These are phyloP conservation scores for Trichopria drosophilae DNA, from an alignment of 2,888 invertebrate species.

Conservation along the genomic window DNA sequence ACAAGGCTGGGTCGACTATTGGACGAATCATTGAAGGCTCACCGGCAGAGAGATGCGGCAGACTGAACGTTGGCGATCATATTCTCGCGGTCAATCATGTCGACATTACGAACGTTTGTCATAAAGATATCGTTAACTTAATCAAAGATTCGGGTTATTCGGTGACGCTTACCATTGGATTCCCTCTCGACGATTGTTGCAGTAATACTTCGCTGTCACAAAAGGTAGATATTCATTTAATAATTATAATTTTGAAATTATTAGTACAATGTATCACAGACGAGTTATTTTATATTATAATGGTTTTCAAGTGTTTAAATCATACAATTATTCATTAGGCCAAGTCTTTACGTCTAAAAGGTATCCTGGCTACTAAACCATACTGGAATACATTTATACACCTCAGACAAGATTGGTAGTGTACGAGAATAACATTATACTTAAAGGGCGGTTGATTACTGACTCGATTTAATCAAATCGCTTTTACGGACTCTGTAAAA, in stretches of 20 bases:
- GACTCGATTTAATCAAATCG: too few relatives aligned
- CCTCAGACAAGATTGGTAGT: too few relatives aligned
- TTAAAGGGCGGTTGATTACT: too few relatives aligned
- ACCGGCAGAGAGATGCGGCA: constrained; percentile 91
- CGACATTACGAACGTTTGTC: constrained; percentile 87
- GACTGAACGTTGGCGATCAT: constrained; percentile 89
- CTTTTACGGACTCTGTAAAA: too few relatives aligned
- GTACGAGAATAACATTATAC: too few relatives aligned
- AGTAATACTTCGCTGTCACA: constrained; percentile 64
- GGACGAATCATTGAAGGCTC: constrained; percentile 94
- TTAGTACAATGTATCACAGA: too few relatives aligned
- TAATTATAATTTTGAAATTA: background rate
- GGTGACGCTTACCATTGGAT: constrained; percentile 81
- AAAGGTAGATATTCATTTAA: constrained; percentile 55
- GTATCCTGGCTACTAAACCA: too few relatives aligned
- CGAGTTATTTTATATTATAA: background rate
- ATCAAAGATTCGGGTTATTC: constrained; percentile 95
- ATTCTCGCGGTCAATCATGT: constrained; percentile 94
- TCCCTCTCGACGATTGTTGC: constrained; percentile 66
- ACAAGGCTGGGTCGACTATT: constrained; percentile 85
- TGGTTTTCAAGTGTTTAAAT: too few relatives aligned
- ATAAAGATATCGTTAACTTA: constrained; percentile 95
- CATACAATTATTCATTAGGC: too few relatives aligned
- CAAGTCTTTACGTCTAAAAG: too few relatives aligned
- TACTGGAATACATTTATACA: too few relatives aligned